Evolutionary conservation across 2,888 invertebrate genomes (phyloP), one percentile per base, ranked within the genome.

Genomic region (Dynastes maya): DNA sequence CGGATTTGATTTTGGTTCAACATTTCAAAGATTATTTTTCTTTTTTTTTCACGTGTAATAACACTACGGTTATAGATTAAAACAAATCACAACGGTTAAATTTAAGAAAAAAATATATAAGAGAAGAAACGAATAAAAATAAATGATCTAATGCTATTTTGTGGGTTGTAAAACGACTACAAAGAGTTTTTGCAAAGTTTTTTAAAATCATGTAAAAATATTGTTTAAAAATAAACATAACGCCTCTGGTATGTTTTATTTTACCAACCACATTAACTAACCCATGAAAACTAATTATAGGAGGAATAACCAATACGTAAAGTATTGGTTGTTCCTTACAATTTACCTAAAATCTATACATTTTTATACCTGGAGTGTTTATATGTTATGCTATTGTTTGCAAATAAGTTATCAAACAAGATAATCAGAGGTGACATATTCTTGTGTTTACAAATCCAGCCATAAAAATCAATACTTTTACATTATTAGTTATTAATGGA

Each of bases 161-260:
- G 61, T 58, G 72, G 72, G 72, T 74, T 74, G 45, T 74, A 61
- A 74, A 74, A 74, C 63, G 40, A 61, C 45, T 13, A 74, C 37
- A 74, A 71, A 74, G 68, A n/a, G n/a, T 51, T 74, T 74, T 74
- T 61, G 40, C 58, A 74, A 61, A 58, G 40, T 74, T 74, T 74
- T 74, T 63, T 74, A 74, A 74, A 40, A 74, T 68, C 72, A 61
- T 74, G 72, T 74, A 61, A 63, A 45, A 61, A 74, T 74, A 61
- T 61, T 74, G 72, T 74, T 74, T 74, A 40, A 74, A 74, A 74
- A 74, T 74, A 74, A 74, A 74, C 72, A 49, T 40, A 58, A 74
- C 61, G 72, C 72, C 72, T 74, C 72, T 74, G 72, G 61, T 74
- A 61, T 45, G 16, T 74, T 61, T 74, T 74, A 74, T 74, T 74